phyloP scores from a whole-genome alignment of 2,888 invertebrate species.

The Mantis religiosa region DNA sequence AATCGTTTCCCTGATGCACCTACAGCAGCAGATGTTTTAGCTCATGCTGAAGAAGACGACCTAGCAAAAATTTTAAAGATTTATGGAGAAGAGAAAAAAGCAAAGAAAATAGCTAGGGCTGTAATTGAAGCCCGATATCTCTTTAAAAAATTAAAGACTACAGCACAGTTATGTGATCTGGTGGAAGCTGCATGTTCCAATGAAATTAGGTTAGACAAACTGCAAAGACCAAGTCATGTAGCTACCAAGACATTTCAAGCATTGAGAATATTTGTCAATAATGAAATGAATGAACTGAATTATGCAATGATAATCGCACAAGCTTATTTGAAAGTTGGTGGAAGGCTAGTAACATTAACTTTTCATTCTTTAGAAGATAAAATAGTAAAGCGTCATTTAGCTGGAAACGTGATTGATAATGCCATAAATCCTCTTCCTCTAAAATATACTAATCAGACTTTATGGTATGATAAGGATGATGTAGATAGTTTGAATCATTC shows the following conservation, averaged over 20 bases:
- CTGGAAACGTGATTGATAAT: slow-evolving; percentile 70
- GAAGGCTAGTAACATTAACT: slow-evolving; percentile 74
- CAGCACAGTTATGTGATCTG: slow-evolving; percentile 73
- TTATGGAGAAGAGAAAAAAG: slow-evolving; percentile 87
- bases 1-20: slow-evolving; percentile 63
- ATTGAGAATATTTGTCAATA: slow-evolving; percentile 90
- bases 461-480: slow-evolving; percentile 55
- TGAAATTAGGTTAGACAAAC: slow-evolving; percentile 60
- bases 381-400: slow-evolving; percentile 84
- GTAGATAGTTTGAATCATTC: slow-evolving; percentile 58
- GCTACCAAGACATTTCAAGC: slow-evolving; percentile 94
- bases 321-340: slow-evolving; percentile 70
- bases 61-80: slow-evolving; percentile 78
- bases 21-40: slow-evolving; percentile 84
- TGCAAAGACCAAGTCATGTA: slow-evolving; percentile 70
- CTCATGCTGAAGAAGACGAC: slow-evolving; percentile 71
- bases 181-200: slow-evolving; percentile 59
- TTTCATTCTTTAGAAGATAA: slow-evolving; percentile 94
- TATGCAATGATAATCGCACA: slow-evolving; percentile 77
- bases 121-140: slow-evolving; percentile 78
- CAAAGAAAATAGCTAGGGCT: slow-evolving; percentile 80
- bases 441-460: slow-evolving; percentile 62
- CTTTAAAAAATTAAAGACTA: slow-evolving; percentile 73
- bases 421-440: slow-evolving; percentile 66
- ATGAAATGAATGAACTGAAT: slow-evolving; percentile 92